Base-by-base conservation (phyloP, 2,888 invertebrate species). In the Polietes domitor region DNA sequence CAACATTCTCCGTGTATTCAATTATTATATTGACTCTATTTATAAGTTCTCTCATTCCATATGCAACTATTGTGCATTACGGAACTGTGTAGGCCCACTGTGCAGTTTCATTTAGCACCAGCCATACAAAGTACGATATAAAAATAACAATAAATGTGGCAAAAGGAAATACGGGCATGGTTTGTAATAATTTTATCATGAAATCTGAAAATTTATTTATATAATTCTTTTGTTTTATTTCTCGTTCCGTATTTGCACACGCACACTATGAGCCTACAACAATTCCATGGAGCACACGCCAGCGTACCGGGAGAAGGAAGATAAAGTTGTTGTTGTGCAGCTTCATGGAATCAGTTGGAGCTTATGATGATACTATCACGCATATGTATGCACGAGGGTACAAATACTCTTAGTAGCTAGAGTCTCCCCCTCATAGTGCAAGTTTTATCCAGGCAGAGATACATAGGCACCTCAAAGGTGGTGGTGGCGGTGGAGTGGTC, bases 151-250 rank as follows among this genome's bases (percentile, higher is more conserved):
- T 58, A 68, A 72, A 55, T 72, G 26, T 72, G 17, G 37, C 63
- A 53, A 47, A 19, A 32, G 26, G 50, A 72, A 61, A 82, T 61
- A 19, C 53, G 10, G 6, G 1, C 21, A 19, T 53, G 17, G 1
- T 15, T 21, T 58, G 24, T 26, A 58, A 43, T 55, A 75, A 82
- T 63, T 78, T 74, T 81, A 81, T 77, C 78, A 70, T 71, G 63
- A 72, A 75, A 82, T 82, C 82, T 55, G 15, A 74, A 78, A 75
- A 78, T 82, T 63, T 82, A 78, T 82, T 82, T 82, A 55, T 75
- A 78, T 50, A 68, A 43, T 77, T 58, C 53, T 19, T 19, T 26
- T n/a, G 7, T 58, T 74, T 77, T 71, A 63, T 53, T 77, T 73
- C 73, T n/a, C 12, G 1, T 15, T 47, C 68, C 47, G n/a, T n/a